These are phyloP conservation scores for Solen grandis DNA, from an alignment of 1,140 invertebrate genomes.

Conservation along the genomic window DNA sequence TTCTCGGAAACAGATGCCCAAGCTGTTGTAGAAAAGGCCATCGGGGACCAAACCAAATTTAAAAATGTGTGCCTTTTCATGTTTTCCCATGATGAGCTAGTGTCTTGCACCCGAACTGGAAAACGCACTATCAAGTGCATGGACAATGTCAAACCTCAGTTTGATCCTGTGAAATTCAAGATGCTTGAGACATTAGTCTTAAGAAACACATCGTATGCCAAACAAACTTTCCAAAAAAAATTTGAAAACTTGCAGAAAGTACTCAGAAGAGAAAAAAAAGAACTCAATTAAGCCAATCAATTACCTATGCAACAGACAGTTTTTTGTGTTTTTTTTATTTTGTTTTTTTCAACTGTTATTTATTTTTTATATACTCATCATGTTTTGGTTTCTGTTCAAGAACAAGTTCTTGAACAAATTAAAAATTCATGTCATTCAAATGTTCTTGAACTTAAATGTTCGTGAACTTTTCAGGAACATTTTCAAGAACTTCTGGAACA, in stretches of 20 bases:
- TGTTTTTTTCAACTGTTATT: slow-evolving; percentile 9
- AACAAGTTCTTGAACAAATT: slow-evolving; percentile 4
- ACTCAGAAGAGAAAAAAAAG: background rate
- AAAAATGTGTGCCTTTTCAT: slow-evolving; percentile 29
- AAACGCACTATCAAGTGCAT: slow-evolving; percentile 30
- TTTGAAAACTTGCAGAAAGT: too few relatives aligned
- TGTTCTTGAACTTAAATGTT: too few relatives aligned
- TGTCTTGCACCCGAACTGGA: slow-evolving; percentile 4
- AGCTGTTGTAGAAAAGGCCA: slow-evolving; percentile 19
- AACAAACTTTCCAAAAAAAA: slow-evolving; percentile 21
- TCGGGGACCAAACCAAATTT: slow-evolving; percentile 25
- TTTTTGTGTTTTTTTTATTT: slow-evolving; percentile 18
- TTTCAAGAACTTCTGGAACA: too few relatives aligned
- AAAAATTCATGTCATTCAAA: slow-evolving; percentile 25
- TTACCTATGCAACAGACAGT: too few relatives aligned
- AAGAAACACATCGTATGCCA: background rate
- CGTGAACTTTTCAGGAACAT: too few relatives aligned
- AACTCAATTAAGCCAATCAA: background rate
- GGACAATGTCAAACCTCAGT: slow-evolving; percentile 27
- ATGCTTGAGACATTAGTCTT: background rate
- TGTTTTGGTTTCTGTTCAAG: slow-evolving; percentile 1
- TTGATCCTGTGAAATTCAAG: background rate
- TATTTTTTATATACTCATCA: slow-evolving; percentile 1
- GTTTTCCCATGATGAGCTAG: background rate
- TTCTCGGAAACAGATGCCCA: slow-evolving; percentile 2